phyloP scores from a whole-genome alignment of 2,888 invertebrate species.

The Rotaria macrura region DNA sequence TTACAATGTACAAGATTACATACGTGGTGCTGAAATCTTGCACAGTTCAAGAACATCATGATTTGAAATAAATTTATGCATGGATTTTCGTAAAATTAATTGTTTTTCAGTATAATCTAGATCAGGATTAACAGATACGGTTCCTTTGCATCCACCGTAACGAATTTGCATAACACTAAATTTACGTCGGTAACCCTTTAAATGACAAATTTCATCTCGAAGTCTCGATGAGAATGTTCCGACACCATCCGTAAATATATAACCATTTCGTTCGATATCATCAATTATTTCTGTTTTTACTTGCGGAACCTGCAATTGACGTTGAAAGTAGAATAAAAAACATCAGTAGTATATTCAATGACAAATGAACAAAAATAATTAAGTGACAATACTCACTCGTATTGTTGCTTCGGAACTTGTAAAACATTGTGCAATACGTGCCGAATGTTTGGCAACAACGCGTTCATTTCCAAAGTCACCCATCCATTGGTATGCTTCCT shows the following conservation, averaged over 20 bases:
- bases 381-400: not conserved
- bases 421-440: constrained; percentile 18
- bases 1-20: not conserved
- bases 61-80: not conserved
- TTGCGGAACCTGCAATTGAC: not conserved
- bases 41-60: constrained; percentile 2
- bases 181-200: not conserved
- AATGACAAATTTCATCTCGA: not conserved
- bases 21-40: not conserved
- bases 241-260: constrained; percentile 10
- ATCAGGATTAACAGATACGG: constrained; percentile 9
- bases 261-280: constrained; percentile 15
- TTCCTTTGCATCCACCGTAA: constrained; percentile 4
- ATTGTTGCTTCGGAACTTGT: constrained; percentile 18
- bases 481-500: not conserved
- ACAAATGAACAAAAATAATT: no score
- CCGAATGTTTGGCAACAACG: constrained; percentile 12
- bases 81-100: not conserved
- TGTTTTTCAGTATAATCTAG: not conserved
- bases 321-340: not conserved
- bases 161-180: constrained; percentile 20
- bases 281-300: not conserved
- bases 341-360: not conserved
- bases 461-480: not conserved
- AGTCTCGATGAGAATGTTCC: not conserved